phyloP scores from a whole-genome alignment of 53 echinoderm and acorn worm genomes.

The Henricia sp. region DNA sequence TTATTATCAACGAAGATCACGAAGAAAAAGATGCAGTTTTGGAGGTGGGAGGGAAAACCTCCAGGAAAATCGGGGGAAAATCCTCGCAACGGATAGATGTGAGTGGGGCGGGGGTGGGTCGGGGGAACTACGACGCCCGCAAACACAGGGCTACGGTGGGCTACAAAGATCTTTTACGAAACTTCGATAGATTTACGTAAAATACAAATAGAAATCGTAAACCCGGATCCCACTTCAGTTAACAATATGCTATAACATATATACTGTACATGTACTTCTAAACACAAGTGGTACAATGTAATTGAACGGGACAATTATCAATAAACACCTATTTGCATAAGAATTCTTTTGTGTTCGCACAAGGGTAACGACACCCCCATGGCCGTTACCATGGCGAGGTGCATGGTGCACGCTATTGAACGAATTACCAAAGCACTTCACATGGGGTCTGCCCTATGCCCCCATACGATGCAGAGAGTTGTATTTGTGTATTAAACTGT shows the following conservation, averaged over 20 bases:
- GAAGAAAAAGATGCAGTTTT: too few relatives aligned
- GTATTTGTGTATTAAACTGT: not conserved
- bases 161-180: too few relatives aligned
- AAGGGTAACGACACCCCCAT: constrained; percentile 10
- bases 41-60: too few relatives aligned
- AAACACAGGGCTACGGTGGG: too few relatives aligned
- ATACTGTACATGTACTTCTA: not conserved
- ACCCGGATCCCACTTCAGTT: constrained; percentile 25
- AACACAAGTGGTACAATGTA: constrained; percentile 1
- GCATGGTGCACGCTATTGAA: constrained; percentile 33
- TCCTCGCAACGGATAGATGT: too few relatives aligned
- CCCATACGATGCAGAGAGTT: not conserved
- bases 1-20: too few relatives aligned
- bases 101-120: too few relatives aligned
- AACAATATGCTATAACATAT: not conserved
- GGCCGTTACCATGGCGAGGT: constrained; percentile 46
- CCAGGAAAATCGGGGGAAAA: too few relatives aligned
- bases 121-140: too few relatives aligned
- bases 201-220: not conserved
- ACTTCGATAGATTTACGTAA: not conserved
- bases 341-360: constrained; percentile 38
- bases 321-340: constrained; percentile 50
- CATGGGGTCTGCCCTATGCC: constrained; percentile 56
- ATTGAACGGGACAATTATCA: constrained; percentile 16
- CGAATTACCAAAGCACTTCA: constrained; percentile 21